These are phyloP conservation scores for Drosophila fuyamai DNA, from an alignment of 1,140 invertebrate genomes.

Conservation along the genomic window DNA sequence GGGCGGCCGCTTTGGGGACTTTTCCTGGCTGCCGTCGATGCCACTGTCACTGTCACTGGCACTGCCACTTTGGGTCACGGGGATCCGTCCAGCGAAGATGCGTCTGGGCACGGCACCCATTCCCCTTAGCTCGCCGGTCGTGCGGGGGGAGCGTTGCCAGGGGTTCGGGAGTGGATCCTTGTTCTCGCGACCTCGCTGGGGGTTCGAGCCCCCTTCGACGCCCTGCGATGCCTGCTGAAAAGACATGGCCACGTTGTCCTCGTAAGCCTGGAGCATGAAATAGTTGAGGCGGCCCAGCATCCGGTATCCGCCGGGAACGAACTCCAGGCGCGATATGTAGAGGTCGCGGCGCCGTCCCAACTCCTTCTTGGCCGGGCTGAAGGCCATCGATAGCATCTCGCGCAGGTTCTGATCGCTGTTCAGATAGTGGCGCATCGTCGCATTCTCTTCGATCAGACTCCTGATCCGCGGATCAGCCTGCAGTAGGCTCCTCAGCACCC, in stretches of 20 bases:
- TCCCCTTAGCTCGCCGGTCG: not conserved
- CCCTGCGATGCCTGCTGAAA: conserved; percentile 12
- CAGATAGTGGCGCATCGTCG: conserved; percentile 43
- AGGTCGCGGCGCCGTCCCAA: conserved; percentile 51
- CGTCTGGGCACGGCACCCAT: too few species aligned
- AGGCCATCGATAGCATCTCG: conserved; percentile 32
- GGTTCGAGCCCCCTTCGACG: conserved; percentile 4
- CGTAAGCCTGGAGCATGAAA: conserved; percentile 37
- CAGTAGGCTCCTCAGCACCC: conserved; percentile 29
- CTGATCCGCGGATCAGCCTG: conserved; percentile 31
- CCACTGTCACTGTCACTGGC: not conserved
- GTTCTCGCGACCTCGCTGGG: conserved; percentile 60
- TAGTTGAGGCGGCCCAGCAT: conserved; percentile 18
- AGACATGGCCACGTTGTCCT: conserved; percentile 51
- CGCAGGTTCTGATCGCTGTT: conserved; percentile 57
- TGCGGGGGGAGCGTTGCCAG: conserved; percentile 15
- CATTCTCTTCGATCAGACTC: conserved; percentile 32
- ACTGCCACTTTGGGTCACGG: not conserved
- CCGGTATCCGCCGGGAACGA: conserved; percentile 38
- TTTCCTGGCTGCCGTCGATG: not conserved
- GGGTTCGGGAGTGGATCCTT: conserved; percentile 60
- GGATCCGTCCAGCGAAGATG: not conserved
- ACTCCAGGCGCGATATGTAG: conserved; percentile 50
- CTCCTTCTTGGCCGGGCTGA: conserved; percentile 55
- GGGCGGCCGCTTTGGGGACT: not conserved